A percentile compares a stretch with the other conserved stretches of the same genome.
Conservation (phyloP, 2,797 vertebrate genomes). For the Luscinia luscinia region DNA sequence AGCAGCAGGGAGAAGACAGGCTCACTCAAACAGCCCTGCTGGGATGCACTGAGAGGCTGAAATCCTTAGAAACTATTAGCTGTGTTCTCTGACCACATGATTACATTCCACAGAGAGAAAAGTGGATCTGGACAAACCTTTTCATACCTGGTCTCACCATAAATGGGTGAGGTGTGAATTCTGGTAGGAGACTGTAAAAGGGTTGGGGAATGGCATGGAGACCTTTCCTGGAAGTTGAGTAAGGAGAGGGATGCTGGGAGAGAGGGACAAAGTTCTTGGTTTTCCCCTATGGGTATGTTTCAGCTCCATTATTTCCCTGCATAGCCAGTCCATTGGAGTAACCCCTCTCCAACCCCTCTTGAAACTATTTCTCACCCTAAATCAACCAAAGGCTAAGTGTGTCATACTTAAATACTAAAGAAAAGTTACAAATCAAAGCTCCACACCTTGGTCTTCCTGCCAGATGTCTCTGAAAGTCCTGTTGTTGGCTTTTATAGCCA, state of each 20-base stretch:
- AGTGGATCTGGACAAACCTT: background rate
- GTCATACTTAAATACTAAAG: background rate
- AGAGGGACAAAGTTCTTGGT: background rate
- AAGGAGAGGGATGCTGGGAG: background rate
- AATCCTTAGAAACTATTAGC: background rate
- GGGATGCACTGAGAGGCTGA: background rate
- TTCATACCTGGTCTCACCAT: background rate
- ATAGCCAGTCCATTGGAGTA: background rate
- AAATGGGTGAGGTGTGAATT: background rate
- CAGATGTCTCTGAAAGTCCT: background rate
- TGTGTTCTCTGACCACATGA: background rate
- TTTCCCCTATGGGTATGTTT: background rate
- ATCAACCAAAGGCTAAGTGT: background rate
- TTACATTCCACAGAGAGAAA: background rate
- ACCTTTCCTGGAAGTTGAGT: background rate
- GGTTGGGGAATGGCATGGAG: rapidly evolving
- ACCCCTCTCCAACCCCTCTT: background rate
- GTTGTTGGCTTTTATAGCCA: background rate
- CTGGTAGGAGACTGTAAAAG: background rate
- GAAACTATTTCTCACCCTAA: background rate
- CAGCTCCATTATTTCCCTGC: background rate
- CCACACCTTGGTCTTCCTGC: background rate
- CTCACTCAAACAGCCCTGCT: background rate
- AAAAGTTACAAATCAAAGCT: background rate
- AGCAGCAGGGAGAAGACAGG: background rate